Conservation (phyloP, 1,140 invertebrate species). For the Drosophila kepulauana region DNA sequence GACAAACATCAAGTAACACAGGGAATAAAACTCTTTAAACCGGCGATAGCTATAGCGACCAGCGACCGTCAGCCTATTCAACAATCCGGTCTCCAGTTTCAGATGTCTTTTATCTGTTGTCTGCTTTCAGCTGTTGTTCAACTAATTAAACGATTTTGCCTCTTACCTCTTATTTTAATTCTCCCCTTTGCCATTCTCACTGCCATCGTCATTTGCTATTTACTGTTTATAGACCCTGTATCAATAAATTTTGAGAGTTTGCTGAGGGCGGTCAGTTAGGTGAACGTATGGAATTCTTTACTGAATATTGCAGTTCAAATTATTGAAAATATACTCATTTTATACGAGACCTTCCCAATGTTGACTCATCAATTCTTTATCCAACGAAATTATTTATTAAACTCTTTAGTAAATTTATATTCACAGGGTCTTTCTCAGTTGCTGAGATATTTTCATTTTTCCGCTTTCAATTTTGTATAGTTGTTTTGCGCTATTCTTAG, state of each 20-base stretch:
- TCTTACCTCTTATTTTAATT: conserved; percentile 3
- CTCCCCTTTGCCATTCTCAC: conserved; percentile 16
- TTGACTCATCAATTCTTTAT: too few relatives aligned
- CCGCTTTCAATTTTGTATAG: not conserved
- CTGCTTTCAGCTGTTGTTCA: conserved; percentile 29
- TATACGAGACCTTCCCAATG: too few relatives aligned
- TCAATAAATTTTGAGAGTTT: too few relatives aligned
- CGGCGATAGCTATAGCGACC: not conserved
- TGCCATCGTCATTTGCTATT: not conserved
- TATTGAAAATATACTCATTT: too few relatives aligned
- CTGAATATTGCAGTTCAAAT: too few relatives aligned
- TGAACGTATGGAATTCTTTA: too few relatives aligned
- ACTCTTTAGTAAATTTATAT: too few relatives aligned
- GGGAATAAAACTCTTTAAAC: conserved; percentile 1
- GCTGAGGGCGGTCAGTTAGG: too few relatives aligned
- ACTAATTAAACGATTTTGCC: conserved; percentile 59
- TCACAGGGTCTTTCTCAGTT: too few relatives aligned
- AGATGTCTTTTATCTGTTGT: conserved; percentile 1
- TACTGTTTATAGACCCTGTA: too few relatives aligned
- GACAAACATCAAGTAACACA: not conserved
- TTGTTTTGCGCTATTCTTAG: conserved; percentile 23
- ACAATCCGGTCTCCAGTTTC: conserved; percentile 10
- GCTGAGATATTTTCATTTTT: too few relatives aligned
- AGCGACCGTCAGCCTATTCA: conserved; percentile 3
- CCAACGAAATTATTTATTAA: too few relatives aligned